Base-by-base conservation (phyloP, 2,113 vertebrate species). In the Orthonyx spaldingii region DNA sequence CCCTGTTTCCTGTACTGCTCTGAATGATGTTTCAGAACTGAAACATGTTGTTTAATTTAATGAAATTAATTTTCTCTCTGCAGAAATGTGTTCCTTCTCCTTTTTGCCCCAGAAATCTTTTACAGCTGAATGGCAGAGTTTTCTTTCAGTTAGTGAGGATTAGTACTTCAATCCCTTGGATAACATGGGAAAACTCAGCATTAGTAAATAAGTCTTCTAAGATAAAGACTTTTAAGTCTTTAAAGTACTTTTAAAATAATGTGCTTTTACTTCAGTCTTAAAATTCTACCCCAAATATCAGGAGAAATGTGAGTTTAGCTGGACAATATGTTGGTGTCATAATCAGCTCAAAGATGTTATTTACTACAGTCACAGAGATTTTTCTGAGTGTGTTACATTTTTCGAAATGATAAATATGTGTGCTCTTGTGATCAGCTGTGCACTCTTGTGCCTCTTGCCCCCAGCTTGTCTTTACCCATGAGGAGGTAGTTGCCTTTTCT, bases 61-160 rank as follows among this genome's bases (percentile, higher is more conserved):
- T 56, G 4, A 18, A 46, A 77, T 52, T 75, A 0, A 20, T 82
- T 71, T 78, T 74, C 20, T 63, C 42, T 78, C 27, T 85, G 41
- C 11, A 79, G 57, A 87, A 87, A 37, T 55, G 28, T n/a, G 32
- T 64, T 87, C 32, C 28, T 70, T 70, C 16, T 84, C 19, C 44
- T 86, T 94, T 87, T 91, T 53, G 53, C 37, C 16, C 37, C 11
- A 57, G 47, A 91, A 87, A 21, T 60, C 23, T 95, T 75, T 76
- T 44, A 90, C 28, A 87, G 41, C 37, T 69, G 66, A 15, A 65
- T 85, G 42, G 49, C 49, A 75, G 7, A 26, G 11, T 79, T 90
- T 79, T 27, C 44, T 56, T 79, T 76, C 60, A 63, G 72, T 81
- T 87, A 56, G 28, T 70, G 47, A 50, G 55, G 41, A 30, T 77